Evolutionary conservation across 2,888 invertebrate genomes (phyloP).

Genomic region (Agonopterix alstromeriana): DNA sequence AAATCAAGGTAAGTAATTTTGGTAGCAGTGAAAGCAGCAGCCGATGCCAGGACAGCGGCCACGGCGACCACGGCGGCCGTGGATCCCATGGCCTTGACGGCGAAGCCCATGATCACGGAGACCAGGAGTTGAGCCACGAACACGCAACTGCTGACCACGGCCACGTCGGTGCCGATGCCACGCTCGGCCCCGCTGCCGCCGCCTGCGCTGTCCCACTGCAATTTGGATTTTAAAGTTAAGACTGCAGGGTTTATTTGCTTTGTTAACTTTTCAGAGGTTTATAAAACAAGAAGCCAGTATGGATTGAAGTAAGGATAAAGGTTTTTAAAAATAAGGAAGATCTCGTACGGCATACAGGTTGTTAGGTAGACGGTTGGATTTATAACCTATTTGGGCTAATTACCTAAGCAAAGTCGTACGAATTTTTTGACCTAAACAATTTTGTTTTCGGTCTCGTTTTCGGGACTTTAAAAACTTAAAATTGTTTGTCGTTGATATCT

Average conservation of each 20-base stretch:
- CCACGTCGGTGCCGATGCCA: constrained; percentile 96
- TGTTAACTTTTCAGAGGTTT: neutral
- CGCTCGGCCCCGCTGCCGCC: constrained; percentile 79
- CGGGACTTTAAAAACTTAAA: too few species aligned
- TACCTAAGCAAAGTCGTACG: too few species aligned
- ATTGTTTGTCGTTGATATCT: too few species aligned
- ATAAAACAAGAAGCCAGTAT: too few species aligned
- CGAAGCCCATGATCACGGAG: constrained; percentile 90
- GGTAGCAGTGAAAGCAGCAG: constrained; percentile 90
- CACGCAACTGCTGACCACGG: constrained; percentile 96
- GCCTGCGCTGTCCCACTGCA: constrained; percentile 62
- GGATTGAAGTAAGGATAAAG: too few species aligned
- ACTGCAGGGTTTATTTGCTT: too few species aligned
- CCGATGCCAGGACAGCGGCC: constrained; percentile 89
- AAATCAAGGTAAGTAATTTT: constrained; percentile 93
- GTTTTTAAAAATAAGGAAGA: too few species aligned
- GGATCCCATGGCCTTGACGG: constrained; percentile 87
- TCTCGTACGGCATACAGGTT: too few species aligned
- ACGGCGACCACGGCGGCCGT: constrained; percentile 93
- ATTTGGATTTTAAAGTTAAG: neutral
- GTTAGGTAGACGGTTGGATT: too few species aligned
- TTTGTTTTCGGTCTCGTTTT: too few species aligned
- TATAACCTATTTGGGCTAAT: too few species aligned
- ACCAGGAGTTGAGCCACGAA: constrained; percentile 96
- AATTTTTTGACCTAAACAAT: too few species aligned